Percentiles rank a stretch among this genome's conserved stretches.
Conservation (phyloP, 2,888 invertebrate genomes). For the Heliconius erato region DNA sequence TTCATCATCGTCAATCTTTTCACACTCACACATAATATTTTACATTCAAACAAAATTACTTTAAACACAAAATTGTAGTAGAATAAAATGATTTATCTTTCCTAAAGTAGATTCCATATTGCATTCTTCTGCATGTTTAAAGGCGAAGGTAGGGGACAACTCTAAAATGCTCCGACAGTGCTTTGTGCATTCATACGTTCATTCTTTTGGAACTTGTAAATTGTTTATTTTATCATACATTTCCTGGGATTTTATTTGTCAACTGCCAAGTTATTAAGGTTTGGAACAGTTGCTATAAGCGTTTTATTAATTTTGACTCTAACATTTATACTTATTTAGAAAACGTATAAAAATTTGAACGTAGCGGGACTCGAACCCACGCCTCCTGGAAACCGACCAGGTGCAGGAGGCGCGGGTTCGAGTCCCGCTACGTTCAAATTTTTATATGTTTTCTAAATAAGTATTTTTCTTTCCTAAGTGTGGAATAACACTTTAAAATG, state of each 20-base stretch:
- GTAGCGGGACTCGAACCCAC: too few relatives aligned
- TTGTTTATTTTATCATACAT: conserved; percentile 8
- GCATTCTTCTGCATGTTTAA: conserved; percentile 25
- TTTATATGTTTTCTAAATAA: too few relatives aligned
- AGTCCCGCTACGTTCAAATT: too few relatives aligned
- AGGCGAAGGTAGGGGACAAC: conserved; percentile 25
- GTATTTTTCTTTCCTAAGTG: too few relatives aligned
- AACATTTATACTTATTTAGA: too few relatives aligned
- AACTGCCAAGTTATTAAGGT: conserved; percentile 11
- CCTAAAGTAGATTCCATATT: conserved; percentile 25
- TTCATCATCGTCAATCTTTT: conserved; percentile 19
- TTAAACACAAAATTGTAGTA: conserved; percentile 10
- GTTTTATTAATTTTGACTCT: not conserved
- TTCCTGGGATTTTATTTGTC: conserved; percentile 19
- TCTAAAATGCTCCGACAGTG: conserved; percentile 25
- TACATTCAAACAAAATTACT: not conserved
- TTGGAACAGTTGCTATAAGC: not conserved
- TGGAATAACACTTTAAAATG: too few relatives aligned
- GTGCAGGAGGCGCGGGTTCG: too few relatives aligned
- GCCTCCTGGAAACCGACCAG: too few relatives aligned
- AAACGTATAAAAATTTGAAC: too few relatives aligned
- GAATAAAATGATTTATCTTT: conserved; percentile 30
- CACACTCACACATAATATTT: not conserved
- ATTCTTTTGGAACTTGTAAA: conserved; percentile 31
- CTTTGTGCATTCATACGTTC: conserved; percentile 34